Evolutionary conservation across 2,888 invertebrate genomes (phyloP).

Genomic region (Drosophila nigritarsus): DNA sequence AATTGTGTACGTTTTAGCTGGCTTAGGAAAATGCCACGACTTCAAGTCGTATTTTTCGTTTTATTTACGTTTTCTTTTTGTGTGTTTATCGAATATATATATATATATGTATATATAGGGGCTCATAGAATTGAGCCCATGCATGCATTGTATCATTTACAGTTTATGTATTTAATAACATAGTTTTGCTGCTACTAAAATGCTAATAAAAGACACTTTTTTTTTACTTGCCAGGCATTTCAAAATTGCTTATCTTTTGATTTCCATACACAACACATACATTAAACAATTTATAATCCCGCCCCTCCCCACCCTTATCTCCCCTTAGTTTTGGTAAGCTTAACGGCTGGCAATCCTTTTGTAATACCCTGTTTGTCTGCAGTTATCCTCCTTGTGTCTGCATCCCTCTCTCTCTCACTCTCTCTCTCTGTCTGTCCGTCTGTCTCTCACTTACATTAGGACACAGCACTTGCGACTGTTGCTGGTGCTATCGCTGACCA

Average conservation of each 20-base stretch:
- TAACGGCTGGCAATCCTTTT: conserved; percentile 57
- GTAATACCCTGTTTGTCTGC: conserved; percentile 57
- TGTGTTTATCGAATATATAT: conserved; percentile 3
- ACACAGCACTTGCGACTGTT: conserved; percentile 90
- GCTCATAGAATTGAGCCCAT: conserved; percentile 72
- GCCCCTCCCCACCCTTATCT: background rate
- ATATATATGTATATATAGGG: conserved; percentile 18
- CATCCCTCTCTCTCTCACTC: background rate
- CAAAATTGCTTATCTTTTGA: conserved; percentile 60
- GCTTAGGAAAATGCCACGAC: conserved; percentile 78
- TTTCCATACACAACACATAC: conserved; percentile 34
- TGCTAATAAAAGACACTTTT: conserved; percentile 76
- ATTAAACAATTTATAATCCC: conserved; percentile 9
- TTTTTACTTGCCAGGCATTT: conserved; percentile 54
- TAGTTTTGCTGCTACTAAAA: conserved; percentile 55
- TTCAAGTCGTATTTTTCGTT: conserved; percentile 58
- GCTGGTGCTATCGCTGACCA: conserved; percentile 89
- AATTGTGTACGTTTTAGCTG: conserved; percentile 33
- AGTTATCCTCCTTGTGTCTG: conserved; percentile 4
- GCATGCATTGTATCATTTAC: conserved; percentile 37
- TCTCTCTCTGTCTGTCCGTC: background rate
- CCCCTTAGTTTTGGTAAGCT: conserved; percentile 55
- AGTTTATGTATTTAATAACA: conserved; percentile 46
- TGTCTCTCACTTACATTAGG: conserved; percentile 87
- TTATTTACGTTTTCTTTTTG: conserved; percentile 5